Base-by-base conservation (phyloP, 1,140 invertebrate species). In the Octopus sinensis region DNA sequence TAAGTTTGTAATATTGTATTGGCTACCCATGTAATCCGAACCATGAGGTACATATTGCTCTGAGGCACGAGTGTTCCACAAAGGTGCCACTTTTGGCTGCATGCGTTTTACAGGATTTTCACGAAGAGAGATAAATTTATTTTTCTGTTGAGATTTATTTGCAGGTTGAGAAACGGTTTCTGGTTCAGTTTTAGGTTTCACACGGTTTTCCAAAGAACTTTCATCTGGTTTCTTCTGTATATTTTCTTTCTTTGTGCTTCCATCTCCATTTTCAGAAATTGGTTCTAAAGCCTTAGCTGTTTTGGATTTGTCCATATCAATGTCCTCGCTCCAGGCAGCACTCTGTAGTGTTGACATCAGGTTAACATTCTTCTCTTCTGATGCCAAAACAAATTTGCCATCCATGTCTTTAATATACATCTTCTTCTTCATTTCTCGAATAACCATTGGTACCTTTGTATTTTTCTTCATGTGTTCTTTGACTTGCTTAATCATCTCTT, bases 341-440 rank as follows among this genome's bases (percentile, higher is more conserved):
- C 68, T 71, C 68, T 71, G 13, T n/a, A 71, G 68, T 5, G 68
- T 71, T 71, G 68, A 71, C 5, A 71, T n/a, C 4, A 71, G 17
- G 12, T 4, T 13, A 71, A n/a, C 68, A 23, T 71, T 71, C 30
- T 71, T 71, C 68, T 73, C 6, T 17, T 73, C 68, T 13, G 30
- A 13, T 9, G 68, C 68, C 68, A 23, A 23, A n/a, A 73, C 68
- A 17, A 73, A 73, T n/a, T 73, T 73, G 6, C 68, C 68, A 6
- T 73, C 30, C 5, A 73, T 73, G 68, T 73, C 68, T 73, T 73
- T 73, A 9, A 73, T 23, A 13, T 73, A 73, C 68, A 73, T 10
- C 30, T 73, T 73, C 68, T 73, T 73, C 68, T 73, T 73, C 13
- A n/a, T 73, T 73, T 73, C 68, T n/a, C 5, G 68, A 13, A 73